Conservation (phyloP, 2,113 vertebrate species). For the Oryzias curvinotus region DNA sequence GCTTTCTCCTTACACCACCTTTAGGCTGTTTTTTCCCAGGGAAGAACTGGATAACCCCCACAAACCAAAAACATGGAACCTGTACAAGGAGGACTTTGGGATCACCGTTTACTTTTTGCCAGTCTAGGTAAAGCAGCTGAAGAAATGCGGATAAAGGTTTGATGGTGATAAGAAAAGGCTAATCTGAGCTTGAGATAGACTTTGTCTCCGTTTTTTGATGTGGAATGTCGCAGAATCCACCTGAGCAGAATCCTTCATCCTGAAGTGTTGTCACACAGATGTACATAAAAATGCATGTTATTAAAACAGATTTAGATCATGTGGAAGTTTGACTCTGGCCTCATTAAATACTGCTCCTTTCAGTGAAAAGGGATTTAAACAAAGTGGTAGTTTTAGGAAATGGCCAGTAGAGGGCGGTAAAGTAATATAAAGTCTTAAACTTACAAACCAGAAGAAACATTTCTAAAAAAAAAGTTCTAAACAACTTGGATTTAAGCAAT, state of each 20-base stretch:
- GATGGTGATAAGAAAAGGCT: not conserved
- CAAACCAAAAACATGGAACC: conserved; percentile 87
- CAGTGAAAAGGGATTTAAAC: too few relatives aligned
- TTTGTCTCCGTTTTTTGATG: not conserved
- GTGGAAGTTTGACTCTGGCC: too few relatives aligned
- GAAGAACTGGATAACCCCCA: conserved; percentile 94
- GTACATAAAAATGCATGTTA: too few relatives aligned
- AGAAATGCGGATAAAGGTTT: conserved; percentile 21
- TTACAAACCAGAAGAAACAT: too few relatives aligned
- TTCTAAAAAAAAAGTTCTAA: too few relatives aligned
- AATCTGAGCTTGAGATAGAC: conserved; percentile 22
- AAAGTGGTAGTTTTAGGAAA: too few relatives aligned
- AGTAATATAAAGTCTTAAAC: too few relatives aligned
- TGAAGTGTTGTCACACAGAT: not conserved
- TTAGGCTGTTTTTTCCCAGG: conserved; percentile 86
- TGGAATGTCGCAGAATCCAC: not conserved
- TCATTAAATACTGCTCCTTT: too few relatives aligned
- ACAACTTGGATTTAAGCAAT: too few relatives aligned
- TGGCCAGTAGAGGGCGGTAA: too few relatives aligned
- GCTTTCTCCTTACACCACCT: conserved; percentile 10
- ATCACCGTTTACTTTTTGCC: conserved; percentile 82
- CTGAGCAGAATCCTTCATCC: not conserved
- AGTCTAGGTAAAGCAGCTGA: conserved; percentile 43
- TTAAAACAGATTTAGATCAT: too few relatives aligned
- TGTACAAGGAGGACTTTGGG: conserved; percentile 88